Percentiles rank a stretch among this genome's conserved stretches.
These are phyloP conservation scores for Trochalopteron elliotii DNA, from an alignment of 2,113 vertebrate species.

Conservation along the genomic window DNA sequence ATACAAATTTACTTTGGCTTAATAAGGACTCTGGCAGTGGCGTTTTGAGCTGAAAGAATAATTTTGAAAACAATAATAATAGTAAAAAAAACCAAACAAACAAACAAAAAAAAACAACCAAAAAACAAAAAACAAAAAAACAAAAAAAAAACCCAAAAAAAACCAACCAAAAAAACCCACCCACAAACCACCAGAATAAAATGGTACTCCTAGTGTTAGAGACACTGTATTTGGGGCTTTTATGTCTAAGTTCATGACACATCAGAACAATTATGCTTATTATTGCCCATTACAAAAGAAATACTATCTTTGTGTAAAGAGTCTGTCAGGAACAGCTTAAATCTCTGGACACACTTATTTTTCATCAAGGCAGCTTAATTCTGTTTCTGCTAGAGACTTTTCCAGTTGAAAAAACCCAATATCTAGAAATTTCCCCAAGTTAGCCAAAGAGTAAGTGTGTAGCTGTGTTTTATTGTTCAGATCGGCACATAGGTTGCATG, in stretches of 20 bases:
- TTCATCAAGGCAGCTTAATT: background rate
- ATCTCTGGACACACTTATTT: background rate
- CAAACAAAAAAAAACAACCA: too few species aligned
- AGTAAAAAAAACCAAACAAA: too few species aligned
- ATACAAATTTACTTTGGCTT: background rate
- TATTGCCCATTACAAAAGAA: conserved; percentile 9
- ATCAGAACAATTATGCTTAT: conserved; percentile 32
- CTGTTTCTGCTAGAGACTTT: background rate
- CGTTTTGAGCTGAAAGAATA: background rate
- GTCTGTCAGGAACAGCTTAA: background rate
- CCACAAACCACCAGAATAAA: background rate
- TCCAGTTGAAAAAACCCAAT: background rate
- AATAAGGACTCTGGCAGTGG: background rate
- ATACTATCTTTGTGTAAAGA: background rate
- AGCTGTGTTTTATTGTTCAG: background rate
- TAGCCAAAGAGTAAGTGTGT: background rate
- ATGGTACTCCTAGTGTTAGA: background rate
- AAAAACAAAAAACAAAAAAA: too few species aligned
- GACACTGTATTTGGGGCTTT: background rate
- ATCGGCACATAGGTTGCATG: background rate
- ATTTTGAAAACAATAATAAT: background rate
- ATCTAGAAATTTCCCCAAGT: background rate
- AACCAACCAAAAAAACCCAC: too few species aligned
- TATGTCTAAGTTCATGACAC: conserved; percentile 6
- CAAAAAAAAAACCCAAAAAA: too few species aligned